phyloP scores from a whole-genome alignment of 2,888 invertebrate genomes.

The Pseudoips prasinana region DNA sequence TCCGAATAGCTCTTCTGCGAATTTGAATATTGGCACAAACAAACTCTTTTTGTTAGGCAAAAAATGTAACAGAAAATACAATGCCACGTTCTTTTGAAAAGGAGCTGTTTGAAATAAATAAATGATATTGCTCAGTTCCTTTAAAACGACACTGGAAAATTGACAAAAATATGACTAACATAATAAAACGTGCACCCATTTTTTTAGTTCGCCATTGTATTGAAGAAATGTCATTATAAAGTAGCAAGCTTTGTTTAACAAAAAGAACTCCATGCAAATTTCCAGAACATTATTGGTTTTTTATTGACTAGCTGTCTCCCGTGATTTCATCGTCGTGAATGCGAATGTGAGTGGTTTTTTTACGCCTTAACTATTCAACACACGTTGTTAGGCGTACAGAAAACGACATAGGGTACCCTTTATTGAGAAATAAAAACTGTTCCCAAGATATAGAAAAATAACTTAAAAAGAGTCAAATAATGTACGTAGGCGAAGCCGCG shows the following conservation, averaged over 20 bases:
- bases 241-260: constrained; percentile 36
- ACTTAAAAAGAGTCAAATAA: no score
- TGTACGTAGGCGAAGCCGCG: no score
- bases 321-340: no score
- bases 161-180: constrained; percentile 44
- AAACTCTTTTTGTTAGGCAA: constrained; percentile 43
- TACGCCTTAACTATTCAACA: no score
- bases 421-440: no score
- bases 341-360: no score
- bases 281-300: no score
- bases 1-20: constrained; percentile 51
- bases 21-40: constrained; percentile 64
- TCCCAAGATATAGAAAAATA: no score
- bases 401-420: no score
- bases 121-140: constrained; percentile 43
- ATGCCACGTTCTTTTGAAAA: constrained; percentile 36
- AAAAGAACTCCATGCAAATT: no score
- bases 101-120: constrained; percentile 37
- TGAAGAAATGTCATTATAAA: constrained; percentile 42
- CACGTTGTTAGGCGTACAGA: no score
- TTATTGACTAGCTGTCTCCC: no score
- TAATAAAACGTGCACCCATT: constrained; percentile 44
- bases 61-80: constrained; percentile 38
- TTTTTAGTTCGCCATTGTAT: constrained; percentile 38
- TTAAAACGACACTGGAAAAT: constrained; percentile 47